phyloP scores from a whole-genome alignment of 1,140 invertebrate species.

The Druon quercuslanigerum region DNA sequence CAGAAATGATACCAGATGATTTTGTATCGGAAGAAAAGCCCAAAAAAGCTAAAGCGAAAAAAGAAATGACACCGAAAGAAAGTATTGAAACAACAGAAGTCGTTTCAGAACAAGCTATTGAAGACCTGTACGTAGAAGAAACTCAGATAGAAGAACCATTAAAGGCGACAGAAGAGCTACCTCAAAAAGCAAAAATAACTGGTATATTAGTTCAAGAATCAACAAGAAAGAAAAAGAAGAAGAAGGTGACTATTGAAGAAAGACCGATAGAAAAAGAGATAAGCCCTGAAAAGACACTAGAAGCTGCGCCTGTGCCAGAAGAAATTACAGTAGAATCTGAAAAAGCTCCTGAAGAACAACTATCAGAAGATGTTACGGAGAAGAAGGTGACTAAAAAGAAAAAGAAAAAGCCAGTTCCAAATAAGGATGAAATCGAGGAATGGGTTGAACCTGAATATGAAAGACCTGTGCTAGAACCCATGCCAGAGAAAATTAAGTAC shows the following conservation, averaged over 20 bases:
- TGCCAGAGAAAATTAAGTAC: conserved; percentile 73
- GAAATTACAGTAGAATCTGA: conserved; percentile 44
- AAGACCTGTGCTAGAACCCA: conserved; percentile 70
- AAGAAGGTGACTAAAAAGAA: conserved; percentile 61
- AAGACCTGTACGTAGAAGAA: neutral
- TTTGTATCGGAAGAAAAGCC: conserved; percentile 59
- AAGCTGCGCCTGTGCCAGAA: conserved; percentile 43
- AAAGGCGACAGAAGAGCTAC: neutral
- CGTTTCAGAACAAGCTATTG: conserved; percentile 60
- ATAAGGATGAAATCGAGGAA: conserved; percentile 72
- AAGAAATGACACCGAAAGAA: conserved; percentile 52
- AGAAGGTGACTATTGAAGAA: conserved; percentile 62
- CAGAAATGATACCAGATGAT: conserved; percentile 57
- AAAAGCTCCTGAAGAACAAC: conserved; percentile 35
- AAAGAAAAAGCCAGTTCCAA: conserved; percentile 53
- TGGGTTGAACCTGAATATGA: conserved; percentile 74
- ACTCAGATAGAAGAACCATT: neutral
- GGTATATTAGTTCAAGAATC: conserved; percentile 67
- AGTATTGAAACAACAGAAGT: conserved; percentile 49
- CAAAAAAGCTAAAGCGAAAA: conserved; percentile 61
- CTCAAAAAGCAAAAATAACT: conserved; percentile 66
- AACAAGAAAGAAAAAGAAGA: conserved; percentile 50
- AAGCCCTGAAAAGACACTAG: conserved; percentile 67
- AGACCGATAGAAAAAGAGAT: conserved; percentile 71
- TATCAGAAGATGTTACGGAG: conserved; percentile 63